Evolutionary conservation across 2,797 vertebrate genomes (phyloP).

Genomic region (Macrochelys suwanniensis): DNA sequence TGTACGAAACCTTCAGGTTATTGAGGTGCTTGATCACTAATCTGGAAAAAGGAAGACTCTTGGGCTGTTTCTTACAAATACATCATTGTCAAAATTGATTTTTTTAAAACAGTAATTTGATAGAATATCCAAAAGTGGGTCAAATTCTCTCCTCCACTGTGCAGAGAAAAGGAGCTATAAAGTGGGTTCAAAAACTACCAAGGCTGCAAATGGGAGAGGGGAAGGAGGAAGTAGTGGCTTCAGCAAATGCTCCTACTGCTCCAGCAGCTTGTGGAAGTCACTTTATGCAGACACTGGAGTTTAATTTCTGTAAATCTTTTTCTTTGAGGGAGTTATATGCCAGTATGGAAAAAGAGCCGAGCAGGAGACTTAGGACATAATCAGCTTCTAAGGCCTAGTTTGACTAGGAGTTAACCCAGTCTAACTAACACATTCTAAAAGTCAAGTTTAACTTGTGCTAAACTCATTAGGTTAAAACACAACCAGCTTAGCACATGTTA

Average conservation of each 20-base stretch:
- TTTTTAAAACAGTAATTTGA: background rate
- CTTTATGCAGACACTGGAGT: too few species aligned
- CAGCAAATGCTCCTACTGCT: background rate
- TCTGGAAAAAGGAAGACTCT: background rate
- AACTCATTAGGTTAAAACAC: too few species aligned
- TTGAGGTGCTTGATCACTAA: constrained; percentile 43
- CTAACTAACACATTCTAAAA: too few species aligned
- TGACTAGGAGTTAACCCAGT: too few species aligned
- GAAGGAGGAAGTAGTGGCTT: background rate
- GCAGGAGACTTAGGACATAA: too few species aligned
- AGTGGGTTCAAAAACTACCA: background rate
- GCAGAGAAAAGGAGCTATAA: background rate
- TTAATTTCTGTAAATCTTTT: too few species aligned
- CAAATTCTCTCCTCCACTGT: background rate
- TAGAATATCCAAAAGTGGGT: background rate
- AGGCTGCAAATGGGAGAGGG: background rate
- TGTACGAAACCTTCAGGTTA: background rate
- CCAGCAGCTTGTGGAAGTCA: background rate
- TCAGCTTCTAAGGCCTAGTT: too few species aligned
- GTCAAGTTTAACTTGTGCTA: too few species aligned
- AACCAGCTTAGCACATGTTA: too few species aligned
- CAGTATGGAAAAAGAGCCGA: too few species aligned
- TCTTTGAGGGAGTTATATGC: too few species aligned
- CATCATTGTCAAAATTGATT: background rate
- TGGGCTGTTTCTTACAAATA: background rate